phyloP scores from a whole-genome alignment of 37 sponge, comb jelly and placozoan species.

The Corticium candelabrum region DNA sequence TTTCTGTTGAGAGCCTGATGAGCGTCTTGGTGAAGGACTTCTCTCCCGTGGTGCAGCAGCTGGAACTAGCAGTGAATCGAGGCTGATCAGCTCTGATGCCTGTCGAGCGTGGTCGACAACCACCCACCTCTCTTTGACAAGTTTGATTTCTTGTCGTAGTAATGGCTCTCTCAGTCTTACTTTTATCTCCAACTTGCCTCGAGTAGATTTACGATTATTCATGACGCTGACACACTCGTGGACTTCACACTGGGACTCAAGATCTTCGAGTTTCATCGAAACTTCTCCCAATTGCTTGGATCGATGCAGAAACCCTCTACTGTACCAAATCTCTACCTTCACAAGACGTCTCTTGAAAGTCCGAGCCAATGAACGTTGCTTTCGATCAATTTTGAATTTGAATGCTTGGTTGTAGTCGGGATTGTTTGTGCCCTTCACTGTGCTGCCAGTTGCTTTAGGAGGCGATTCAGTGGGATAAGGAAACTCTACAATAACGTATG shows the following conservation, averaged over 20 bases:
- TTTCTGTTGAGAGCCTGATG: too few relatives aligned
- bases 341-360: constrained; percentile 60
- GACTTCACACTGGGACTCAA: constrained; percentile 61
- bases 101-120: background rate
- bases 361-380: constrained; percentile 49
- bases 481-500: constrained; percentile 78
- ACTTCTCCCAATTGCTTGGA: constrained; percentile 30
- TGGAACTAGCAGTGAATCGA: too few relatives aligned
- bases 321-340: constrained; percentile 42
- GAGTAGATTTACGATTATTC: constrained; percentile 54
- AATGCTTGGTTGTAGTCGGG: constrained; percentile 55
- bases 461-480: constrained; percentile 62
- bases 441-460: constrained; percentile 24
- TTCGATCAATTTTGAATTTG: constrained; percentile 69
- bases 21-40: background rate
- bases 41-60: background rate
- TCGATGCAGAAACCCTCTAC: constrained; percentile 32
- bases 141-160: constrained; percentile 13
- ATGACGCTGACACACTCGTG: constrained; percentile 20
- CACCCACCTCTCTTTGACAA: constrained; percentile 21
- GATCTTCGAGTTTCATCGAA: constrained; percentile 27
- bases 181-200: constrained; percentile 61
- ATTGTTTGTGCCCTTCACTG: constrained; percentile 32
- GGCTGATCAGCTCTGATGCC: too few relatives aligned
- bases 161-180: constrained; percentile 65